Base-by-base conservation (phyloP, 2,888 invertebrate species). In the Nezara viridula region DNA sequence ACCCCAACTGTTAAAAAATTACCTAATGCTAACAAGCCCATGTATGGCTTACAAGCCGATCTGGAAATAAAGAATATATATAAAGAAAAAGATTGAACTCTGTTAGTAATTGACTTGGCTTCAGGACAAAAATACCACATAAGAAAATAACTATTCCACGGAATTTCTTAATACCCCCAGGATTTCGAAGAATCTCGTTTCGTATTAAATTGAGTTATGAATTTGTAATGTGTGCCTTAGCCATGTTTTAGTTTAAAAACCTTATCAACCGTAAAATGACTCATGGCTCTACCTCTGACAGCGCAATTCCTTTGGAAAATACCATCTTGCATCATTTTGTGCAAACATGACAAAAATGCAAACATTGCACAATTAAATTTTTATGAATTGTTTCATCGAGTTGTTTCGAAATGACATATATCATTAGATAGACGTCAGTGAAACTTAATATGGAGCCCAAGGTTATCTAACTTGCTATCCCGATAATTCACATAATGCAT, bases 131-230 rank as follows among this genome's bases (percentile, higher is more conserved):
- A 77, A 77, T 77, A 40, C 77, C 77, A 9, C 21, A 40, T 40
- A 9, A 77, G 40, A 77, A 77, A 77, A 77, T 77, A 77, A 77
- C 77, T 77, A 77, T 77, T 24, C 77, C 77, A 37, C 40, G 77
- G 77, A 77, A 77, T 77, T 37, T 77, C 77, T 77, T 77, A 77
- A 77, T 77, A 77, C 77, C 21, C 16, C 9, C 3, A 40, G 77
- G 77, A 77, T 40, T 77, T 37, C 14, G 24, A 40, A 40, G 77
- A 77, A 77, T 77, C 24, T 27, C 21, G 77, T 77, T 60, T 27
- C 60, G 14, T 60, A 60, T 60, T 60, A 60, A 60, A 60, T 60
- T 7, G n/a, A 27, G 60, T 24, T 60, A 60, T 60, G 60, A 60
- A 60, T 60, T 60, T 60, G 60, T 60, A 60, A 60, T 60, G 60